Evolutionary conservation across 2,113 vertebrate species (phyloP).

Genomic region (Pygoscelis adeliae): DNA sequence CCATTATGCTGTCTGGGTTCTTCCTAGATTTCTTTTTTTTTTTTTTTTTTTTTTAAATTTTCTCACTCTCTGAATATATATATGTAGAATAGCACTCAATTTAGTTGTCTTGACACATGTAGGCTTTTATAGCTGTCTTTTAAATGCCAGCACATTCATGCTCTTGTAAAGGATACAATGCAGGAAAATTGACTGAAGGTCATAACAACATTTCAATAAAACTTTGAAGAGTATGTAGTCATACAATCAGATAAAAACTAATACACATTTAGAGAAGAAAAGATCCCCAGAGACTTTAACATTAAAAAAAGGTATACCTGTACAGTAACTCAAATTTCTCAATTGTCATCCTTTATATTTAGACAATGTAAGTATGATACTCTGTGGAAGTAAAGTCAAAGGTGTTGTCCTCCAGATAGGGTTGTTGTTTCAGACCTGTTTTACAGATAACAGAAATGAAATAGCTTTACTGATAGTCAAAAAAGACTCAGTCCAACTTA

Average conservation of each 20-base stretch:
- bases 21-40: neutral
- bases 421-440: neutral
- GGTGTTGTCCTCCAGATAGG: neutral
- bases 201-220: neutral
- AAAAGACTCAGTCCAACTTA: neutral
- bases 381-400: neutral
- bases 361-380: neutral
- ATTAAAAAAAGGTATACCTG: neutral
- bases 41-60: neutral
- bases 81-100: neutral
- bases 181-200: constrained; percentile 5
- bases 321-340: neutral
- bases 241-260: neutral
- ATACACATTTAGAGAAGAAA: neutral
- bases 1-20: neutral
- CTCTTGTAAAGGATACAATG: neutral
- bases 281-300: neutral
- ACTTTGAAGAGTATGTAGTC: neutral
- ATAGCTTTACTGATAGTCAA: neutral
- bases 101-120: neutral
- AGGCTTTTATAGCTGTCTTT: neutral
- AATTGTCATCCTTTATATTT: neutral
- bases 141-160: neutral
- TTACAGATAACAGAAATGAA: neutral
- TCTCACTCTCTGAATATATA: neutral